phyloP scores from a whole-genome alignment of 2,113 vertebrate species.

The Rhynchopsitta pachyrhyncha region DNA sequence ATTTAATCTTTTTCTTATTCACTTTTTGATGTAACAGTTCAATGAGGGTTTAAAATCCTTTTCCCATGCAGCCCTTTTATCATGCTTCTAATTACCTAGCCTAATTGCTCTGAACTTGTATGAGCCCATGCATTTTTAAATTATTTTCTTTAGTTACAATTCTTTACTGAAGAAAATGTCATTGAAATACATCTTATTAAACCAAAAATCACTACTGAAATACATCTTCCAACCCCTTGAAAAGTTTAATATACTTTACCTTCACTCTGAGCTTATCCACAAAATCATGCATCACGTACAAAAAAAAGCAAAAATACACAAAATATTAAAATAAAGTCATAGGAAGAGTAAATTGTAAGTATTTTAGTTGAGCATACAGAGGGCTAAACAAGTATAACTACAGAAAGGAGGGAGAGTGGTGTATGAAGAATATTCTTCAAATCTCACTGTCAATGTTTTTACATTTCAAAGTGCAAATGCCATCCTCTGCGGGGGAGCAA shows the following conservation, averaged over 20 bases:
- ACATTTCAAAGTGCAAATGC: background rate
- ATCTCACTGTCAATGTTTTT: background rate
- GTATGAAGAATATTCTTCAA: background rate
- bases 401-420: background rate
- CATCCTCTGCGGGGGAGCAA: background rate
- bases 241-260: background rate
- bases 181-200: slow-evolving; percentile 14
- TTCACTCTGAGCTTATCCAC: background rate
- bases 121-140: slow-evolving; percentile 55
- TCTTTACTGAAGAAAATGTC: slow-evolving; percentile 44
- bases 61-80: slow-evolving; percentile 69
- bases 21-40: slow-evolving; percentile 73
- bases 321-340: background rate
- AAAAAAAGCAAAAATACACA: background rate
- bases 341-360: background rate
- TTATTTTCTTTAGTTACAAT: slow-evolving; percentile 72
- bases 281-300: rapidly evolving
- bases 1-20: slow-evolving; percentile 65
- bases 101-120: slow-evolving; percentile 73
- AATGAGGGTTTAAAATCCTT: slow-evolving; percentile 68
- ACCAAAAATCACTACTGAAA: background rate
- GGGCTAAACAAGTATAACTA: background rate
- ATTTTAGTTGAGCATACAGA: background rate
- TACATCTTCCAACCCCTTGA: background rate
- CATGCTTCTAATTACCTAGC: slow-evolving; percentile 73